These are phyloP conservation scores for Rotaria socialis DNA, from an alignment of 2,888 invertebrate genomes.

Conservation along the genomic window DNA sequence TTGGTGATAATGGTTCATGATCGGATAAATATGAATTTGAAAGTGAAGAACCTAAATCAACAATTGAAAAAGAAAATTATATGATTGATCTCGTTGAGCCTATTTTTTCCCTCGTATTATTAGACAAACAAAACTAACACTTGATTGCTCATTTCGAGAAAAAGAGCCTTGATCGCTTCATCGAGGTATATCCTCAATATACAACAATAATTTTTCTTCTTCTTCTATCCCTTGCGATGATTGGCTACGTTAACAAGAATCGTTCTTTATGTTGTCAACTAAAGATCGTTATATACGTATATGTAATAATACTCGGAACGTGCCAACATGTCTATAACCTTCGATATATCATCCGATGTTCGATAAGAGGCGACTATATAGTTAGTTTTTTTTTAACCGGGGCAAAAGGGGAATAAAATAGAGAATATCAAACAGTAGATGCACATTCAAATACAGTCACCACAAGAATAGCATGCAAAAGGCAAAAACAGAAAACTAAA, in stretches of 20 bases:
- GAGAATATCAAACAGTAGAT: not conserved
- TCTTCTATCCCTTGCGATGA: not conserved
- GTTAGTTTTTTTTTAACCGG: not conserved
- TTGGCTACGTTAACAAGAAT: conserved; percentile 22
- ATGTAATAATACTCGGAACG: conserved; percentile 1
- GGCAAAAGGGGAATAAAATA: not conserved
- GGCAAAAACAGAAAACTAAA: not conserved
- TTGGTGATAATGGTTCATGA: conserved; percentile 13
- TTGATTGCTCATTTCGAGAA: not conserved
- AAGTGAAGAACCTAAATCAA: conserved; percentile 26
- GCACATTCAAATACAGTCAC: not conserved
- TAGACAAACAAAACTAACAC: not conserved
- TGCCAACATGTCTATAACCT: not conserved
- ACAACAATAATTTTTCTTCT: not conserved
- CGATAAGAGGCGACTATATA: not conserved
- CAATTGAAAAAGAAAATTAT: not conserved
- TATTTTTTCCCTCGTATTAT: not conserved
- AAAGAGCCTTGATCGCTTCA: not conserved
- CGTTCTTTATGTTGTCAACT: conserved; percentile 1
- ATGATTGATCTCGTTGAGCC: too few species aligned
- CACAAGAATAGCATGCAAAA: not conserved
- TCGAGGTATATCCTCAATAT: not conserved
- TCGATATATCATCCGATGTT: not conserved
- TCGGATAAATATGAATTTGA: conserved; percentile 1
- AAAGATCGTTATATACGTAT: not conserved